Conservation (phyloP, 2,888 invertebrate species). For the Sesia apiformis region DNA sequence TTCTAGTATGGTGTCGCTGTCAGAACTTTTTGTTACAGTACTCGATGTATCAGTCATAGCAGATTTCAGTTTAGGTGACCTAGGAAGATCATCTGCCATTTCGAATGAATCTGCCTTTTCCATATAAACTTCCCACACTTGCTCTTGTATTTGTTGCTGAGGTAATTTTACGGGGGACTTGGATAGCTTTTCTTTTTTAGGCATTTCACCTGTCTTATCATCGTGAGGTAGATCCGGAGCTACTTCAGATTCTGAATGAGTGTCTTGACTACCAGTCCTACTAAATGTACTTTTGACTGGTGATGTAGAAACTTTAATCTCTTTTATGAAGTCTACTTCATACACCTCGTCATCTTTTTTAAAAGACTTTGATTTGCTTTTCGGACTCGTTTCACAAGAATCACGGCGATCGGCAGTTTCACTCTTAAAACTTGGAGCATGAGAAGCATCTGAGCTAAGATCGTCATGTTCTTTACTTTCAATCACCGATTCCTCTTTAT, state of each 20-base stretch:
- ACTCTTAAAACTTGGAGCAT: constrained; percentile 61
- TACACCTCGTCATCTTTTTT: constrained; percentile 67
- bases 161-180: constrained; percentile 62
- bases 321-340: constrained; percentile 69
- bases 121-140: constrained; percentile 61
- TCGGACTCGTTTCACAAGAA: constrained; percentile 58
- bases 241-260: constrained; percentile 71
- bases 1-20: constrained; percentile 38
- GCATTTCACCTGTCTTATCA: constrained; percentile 49
- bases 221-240: constrained; percentile 68
- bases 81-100: constrained; percentile 40
- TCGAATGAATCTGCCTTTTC: constrained; percentile 56
- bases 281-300: constrained; percentile 67
- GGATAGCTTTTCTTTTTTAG: constrained; percentile 45
- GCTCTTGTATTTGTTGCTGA: constrained; percentile 58
- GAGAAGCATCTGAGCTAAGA: constrained; percentile 63
- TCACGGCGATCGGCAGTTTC: constrained; percentile 51
- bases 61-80: constrained; percentile 22
- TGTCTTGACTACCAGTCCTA: constrained; percentile 71
- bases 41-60: constrained; percentile 25
- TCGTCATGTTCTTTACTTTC: constrained; percentile 68
- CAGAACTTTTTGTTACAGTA: constrained; percentile 31
- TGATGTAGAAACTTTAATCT: constrained; percentile 69
- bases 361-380: constrained; percentile 62
- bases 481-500: constrained; percentile 62